Conservation (phyloP, 2,888 invertebrate genomes). For the Molorchus minor region DNA sequence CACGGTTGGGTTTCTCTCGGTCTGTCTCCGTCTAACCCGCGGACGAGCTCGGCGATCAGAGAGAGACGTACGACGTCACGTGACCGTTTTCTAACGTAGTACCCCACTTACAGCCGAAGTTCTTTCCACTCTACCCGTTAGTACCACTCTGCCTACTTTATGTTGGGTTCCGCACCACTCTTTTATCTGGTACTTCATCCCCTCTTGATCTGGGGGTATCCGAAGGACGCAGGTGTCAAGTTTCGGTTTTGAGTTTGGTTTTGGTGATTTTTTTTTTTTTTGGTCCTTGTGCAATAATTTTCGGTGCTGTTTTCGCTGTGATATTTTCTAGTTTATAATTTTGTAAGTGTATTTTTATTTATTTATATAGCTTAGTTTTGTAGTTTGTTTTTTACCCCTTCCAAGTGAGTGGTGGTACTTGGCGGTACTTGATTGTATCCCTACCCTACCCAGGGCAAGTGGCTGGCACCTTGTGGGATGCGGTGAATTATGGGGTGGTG, state of each 20-base stretch:
- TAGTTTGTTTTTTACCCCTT: background rate
- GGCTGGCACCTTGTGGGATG: no score
- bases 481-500: no score
- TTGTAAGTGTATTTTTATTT: conserved; percentile 24
- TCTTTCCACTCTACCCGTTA: conserved; percentile 39
- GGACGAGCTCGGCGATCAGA: conserved; percentile 10
- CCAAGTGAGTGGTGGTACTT: background rate
- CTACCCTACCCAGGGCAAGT: no score
- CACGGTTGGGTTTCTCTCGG: conserved; percentile 54
- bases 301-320: conserved; percentile 23
- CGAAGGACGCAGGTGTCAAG: conserved; percentile 59
- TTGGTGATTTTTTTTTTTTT: conserved; percentile 31
- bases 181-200: conserved; percentile 50
- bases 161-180: conserved; percentile 40
- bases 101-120: conserved; percentile 35
- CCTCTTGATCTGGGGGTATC: conserved; percentile 59
- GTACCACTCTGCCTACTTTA: conserved; percentile 41
- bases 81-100: conserved; percentile 49
- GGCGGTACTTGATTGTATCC: no score
- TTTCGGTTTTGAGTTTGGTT: conserved; percentile 36
- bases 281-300: no score
- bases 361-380: conserved; percentile 19
- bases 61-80: conserved; percentile 44
- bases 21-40: conserved; percentile 38
- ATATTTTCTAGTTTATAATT: conserved; percentile 26